phyloP scores from a whole-genome alignment of 2,797 vertebrate species.

The Epinephelus coioides region DNA sequence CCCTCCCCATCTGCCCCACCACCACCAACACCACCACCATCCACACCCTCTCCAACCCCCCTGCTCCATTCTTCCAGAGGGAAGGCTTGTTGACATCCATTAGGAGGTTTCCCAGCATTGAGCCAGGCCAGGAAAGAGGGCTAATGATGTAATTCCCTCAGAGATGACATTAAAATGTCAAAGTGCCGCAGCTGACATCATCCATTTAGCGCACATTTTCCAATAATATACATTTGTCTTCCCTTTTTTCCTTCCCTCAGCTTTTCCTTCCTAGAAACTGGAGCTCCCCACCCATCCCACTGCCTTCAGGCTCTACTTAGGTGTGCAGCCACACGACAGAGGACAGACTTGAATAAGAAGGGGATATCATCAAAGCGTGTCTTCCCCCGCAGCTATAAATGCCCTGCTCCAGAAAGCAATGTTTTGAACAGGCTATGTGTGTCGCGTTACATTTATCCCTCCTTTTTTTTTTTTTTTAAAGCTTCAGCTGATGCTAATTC shows the following conservation, averaged over 20 bases:
- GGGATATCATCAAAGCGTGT: slow-evolving; percentile 64
- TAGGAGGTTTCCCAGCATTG: slow-evolving; percentile 83
- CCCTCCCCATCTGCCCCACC: not conserved
- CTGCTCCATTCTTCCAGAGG: slow-evolving; percentile 70
- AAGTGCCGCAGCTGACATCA: slow-evolving; percentile 82
- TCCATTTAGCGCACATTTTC: slow-evolving; percentile 79
- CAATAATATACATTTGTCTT: slow-evolving; percentile 73
- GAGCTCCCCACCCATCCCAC: slow-evolving; percentile 51
- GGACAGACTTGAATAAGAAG: slow-evolving; percentile 46
- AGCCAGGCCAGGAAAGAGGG: slow-evolving; percentile 72
- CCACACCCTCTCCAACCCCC: slow-evolving; percentile 20
- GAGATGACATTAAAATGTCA: slow-evolving; percentile 84
- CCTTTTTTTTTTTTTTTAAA: slow-evolving; percentile 23
- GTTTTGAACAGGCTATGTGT: slow-evolving; percentile 65
- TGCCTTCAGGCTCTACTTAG: slow-evolving; percentile 64
- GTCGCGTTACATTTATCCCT: slow-evolving; percentile 56
- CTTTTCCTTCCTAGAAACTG: slow-evolving; percentile 41
- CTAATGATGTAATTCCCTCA: slow-evolving; percentile 85
- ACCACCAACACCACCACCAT: slow-evolving; percentile 12
- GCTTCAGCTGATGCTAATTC: slow-evolving; percentile 62
- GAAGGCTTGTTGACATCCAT: slow-evolving; percentile 83
- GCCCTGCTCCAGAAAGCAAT: slow-evolving; percentile 65
- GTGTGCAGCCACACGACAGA: slow-evolving; percentile 62
- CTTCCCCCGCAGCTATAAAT: slow-evolving; percentile 70
- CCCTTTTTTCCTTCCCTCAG: slow-evolving; percentile 22